Base-by-base conservation (phyloP, 2,113 vertebrate species). In the Neodontobutis hainanensis region DNA sequence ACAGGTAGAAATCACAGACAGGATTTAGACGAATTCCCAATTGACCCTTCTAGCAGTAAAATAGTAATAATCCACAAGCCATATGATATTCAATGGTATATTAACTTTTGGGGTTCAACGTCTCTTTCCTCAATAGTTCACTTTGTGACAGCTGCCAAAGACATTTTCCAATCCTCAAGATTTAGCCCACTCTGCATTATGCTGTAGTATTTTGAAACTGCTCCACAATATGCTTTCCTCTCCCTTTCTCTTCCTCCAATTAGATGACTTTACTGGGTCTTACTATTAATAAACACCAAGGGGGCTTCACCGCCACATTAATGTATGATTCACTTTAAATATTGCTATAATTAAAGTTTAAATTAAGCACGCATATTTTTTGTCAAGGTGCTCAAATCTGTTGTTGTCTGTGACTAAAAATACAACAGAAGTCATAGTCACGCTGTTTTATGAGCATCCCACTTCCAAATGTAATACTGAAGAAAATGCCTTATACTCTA, bases 251-350 rank as follows among this genome's bases (percentile, higher is more conserved):
- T 32, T 5, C 43, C 15, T 58, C 8, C 56, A 40, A 83, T 79
- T 76, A 61, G 7, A n/a, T 83, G 84, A 88, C 82, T 83, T 86
- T 88, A 85, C 65, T 86, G 80, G 84, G 84, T 85, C 80, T 80
- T 52, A 67, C 80, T 85, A 88, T 83, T 78, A 81, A 81, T 85
- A 86, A 12, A 68, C 68, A 78, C 73, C 63, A 55, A 59, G 64
- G 52, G 70, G 80, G 52, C 27, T 69, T 68, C 5, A 6, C 70
- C 70, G 47, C 47, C 44, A 78, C 48, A 49, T 77, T 75, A n/a
- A 38, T 36, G 69, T 66, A 57, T 73, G 59, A 49, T 81, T 49
- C 52, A 62, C 50, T 79, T 78, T 61, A 71, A 85, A 80, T 70
- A 73, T 71, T 67, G 71, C 35, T 66, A n/a, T 70, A 65, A 65